Base-by-base conservation (phyloP, 2,888 invertebrate species). In the Cataglyphis rosenhaueri region DNA sequence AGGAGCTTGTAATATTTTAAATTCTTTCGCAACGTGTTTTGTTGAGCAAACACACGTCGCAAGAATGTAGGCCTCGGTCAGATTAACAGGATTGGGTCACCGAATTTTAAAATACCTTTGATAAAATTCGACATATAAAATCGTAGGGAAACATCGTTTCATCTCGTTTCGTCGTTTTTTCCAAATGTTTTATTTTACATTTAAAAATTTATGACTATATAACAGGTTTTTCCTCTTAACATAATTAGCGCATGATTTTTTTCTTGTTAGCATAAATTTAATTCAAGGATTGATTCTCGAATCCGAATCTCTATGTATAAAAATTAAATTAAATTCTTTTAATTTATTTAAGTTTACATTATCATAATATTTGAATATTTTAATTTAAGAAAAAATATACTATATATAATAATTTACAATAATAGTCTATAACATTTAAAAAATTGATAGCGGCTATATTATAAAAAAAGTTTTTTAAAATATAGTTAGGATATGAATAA, bases 1-100 rank as follows among this genome's bases (percentile, higher is more conserved):
- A 82, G 48, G 68, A 44, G 76, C 81, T 73, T 18, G 71, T 65
- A 66, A 65, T 57, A 85, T 88, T 86, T 1, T 25, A 25, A 25
- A 1, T 25, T 25, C 83, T 89, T 88, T 91, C 86, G 88, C 85
- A 91, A 91, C 66, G 41, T 61, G 85, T 87, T 88, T 88, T 78
- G 73, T 85, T 55, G 35, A 82, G 84, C 91, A 88, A 91, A 79
- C 87, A 82, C 87, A 91, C 70, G 85, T 62, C 76, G 61, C 21
- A 83, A 82, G 91, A 88, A 91, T 91, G 87, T 91, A 89, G 91
- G 91, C 89, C 92, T 91, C 87, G 91, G 91, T 89, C 90, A 91
- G 68, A 25, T 78, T 83, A 86, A 85, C 85, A 86, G 84, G 85
- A 88, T 89, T 84, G 76, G 73, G 82, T 73, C 84, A 87, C 35